A percentile compares a stretch with the other conserved stretches of the same genome.
Conservation (phyloP, 2,113 vertebrate species). For the Riparia riparia region DNA sequence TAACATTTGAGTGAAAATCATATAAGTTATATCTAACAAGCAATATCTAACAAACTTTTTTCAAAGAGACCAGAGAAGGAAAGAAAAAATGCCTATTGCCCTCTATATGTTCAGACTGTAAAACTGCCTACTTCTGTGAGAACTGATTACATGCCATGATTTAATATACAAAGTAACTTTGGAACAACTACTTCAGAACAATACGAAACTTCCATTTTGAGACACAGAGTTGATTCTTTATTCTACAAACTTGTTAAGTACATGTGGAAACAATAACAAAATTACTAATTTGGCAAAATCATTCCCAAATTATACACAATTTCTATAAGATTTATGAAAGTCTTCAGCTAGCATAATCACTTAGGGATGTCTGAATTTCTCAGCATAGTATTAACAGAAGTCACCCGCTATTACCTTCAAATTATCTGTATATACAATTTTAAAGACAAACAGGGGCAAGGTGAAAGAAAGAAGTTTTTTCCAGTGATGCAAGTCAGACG, state of each 20-base stretch:
- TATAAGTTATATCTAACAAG: neutral
- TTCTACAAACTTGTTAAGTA: neutral
- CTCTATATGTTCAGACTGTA: neutral
- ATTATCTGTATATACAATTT: neutral
- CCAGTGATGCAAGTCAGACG: fast-evolving
- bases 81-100: neutral
- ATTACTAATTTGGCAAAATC: neutral
- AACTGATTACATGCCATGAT: neutral
- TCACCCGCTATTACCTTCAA: neutral
- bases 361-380: neutral
- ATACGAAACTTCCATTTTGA: neutral
- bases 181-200: neutral
- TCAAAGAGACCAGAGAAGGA: neutral
- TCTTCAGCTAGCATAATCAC: neutral
- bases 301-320: neutral
- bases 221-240: neutral
- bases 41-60: neutral
- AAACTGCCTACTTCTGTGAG: neutral
- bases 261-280: neutral
- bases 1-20: neutral
- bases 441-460: neutral
- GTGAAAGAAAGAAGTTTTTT: neutral
- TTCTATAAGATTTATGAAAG: neutral
- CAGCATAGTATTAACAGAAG: neutral
- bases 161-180: neutral